Base-by-base conservation (phyloP, 2,797 vertebrate species). In the Sebastiscus tertius region DNA sequence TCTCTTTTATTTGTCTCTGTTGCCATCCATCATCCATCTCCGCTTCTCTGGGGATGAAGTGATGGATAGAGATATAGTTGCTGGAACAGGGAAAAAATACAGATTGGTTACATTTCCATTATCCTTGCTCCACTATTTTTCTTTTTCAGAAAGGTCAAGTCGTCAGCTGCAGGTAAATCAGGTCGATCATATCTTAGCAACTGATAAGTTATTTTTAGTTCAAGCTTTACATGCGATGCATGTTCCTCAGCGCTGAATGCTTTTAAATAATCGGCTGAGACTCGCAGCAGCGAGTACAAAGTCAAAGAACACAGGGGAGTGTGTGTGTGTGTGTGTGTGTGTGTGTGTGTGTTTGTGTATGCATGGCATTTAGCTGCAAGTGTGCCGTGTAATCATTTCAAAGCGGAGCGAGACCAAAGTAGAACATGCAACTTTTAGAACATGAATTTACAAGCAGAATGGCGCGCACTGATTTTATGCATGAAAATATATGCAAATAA, bases 181-280 rank as follows among this genome's bases (percentile, higher is more conserved):
- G 74, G 81, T 87, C 6, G 49, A 81, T 82, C 79, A 92, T 91
- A 88, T 91, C 88, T 90, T 92, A 89, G 87, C 90, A 84, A 91
- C 85, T 72, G 79, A 88, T 85, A n/a, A 31, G 82, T 87, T 90
- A 90, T 93, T 90, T 93, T 88, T 91, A 87, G 83, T 69, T 80
- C 73, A 22, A 59, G 71, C 22, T 87, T 85, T 82, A 85, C 73
- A 81, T 80, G 78, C n/a, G 31, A 70, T 73, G 34, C 62, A 87
- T 81, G 80, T 80, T 89, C 18, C 76, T 69, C 16, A 13, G 61
- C 46, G 31, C 36, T 62, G 10, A 46, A 75, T 59, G 8, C 52
- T 67, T 79, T 72, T n/a, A 70, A 75, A 56, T 68, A 62, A 77
- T 69, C 31, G 1, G 11, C 73, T 36, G 69, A 82, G 79, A 87